phyloP scores from a whole-genome alignment of 1,140 invertebrate species.

The Holcopasites calliopsidis region DNA sequence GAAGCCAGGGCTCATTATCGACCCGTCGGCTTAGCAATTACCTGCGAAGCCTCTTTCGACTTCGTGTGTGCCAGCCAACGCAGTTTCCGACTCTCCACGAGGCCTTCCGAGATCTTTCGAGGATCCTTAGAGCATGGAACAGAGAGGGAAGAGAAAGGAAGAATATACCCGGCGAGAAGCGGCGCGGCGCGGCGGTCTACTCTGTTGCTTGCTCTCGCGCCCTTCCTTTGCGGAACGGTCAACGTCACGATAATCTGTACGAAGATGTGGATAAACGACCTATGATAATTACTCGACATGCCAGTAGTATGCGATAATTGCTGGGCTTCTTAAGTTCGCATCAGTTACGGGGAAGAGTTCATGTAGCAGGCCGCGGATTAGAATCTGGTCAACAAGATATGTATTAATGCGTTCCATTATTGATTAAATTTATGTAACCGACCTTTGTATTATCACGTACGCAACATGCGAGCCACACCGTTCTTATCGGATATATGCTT shows the following conservation, averaged over 20 bases:
- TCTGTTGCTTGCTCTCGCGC: neutral
- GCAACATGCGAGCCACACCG: neutral
- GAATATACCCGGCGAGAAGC: slow-evolving; percentile 23
- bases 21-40: slow-evolving; percentile 81
- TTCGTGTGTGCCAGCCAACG: slow-evolving; percentile 68
- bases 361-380: neutral
- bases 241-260: slow-evolving; percentile 32
- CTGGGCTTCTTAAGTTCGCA: slow-evolving; percentile 61
- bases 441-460: neutral
- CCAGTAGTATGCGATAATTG: slow-evolving; percentile 70
- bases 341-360: slow-evolving; percentile 52
- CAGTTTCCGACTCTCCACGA: slow-evolving; percentile 65
- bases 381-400: neutral
- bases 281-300: slow-evolving; percentile 68
- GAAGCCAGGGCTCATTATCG: slow-evolving; percentile 80
- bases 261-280: slow-evolving; percentile 50
- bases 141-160: slow-evolving; percentile 25
- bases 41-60: slow-evolving; percentile 75
- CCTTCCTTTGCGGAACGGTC: slow-evolving; percentile 16
- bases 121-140: slow-evolving; percentile 17
- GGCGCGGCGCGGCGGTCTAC: neutral
- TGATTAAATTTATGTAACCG: too few relatives aligned
- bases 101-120: slow-evolving; percentile 63
- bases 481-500: neutral
- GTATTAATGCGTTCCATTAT: too few relatives aligned